Base-by-base conservation (phyloP, 2,113 vertebrate species). In the Salminus brasiliensis region DNA sequence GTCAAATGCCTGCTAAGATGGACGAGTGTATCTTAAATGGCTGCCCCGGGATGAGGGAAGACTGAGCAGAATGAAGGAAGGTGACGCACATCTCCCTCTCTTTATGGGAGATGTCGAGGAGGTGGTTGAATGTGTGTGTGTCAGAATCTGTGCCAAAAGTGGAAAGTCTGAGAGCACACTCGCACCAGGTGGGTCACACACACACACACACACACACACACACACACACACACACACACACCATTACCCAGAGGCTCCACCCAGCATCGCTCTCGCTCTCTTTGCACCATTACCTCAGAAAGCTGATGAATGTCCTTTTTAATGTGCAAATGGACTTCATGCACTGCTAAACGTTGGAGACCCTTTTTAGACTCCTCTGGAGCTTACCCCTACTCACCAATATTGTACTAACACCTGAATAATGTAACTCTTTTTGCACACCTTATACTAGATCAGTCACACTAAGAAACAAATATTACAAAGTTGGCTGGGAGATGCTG, bases 141-240 rank as follows among this genome's bases (percentile, higher is more conserved):
- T 83, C 60, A 74, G 70, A 83, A 66, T 79, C 80, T 55, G 78
- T 82, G 79, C 85, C 34, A 66, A 27, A 78, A 70, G 63, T 67
- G 80, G 66, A 79, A 71, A 68, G 60, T 18, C 27, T 79, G 34
- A 72, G 72, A 85, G 60, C 72, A 76, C 65, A 16, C 87, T 83
- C 18, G 88, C 81, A 60, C 87, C 84, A 82, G 85, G 83, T 78
- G 74, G 82, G 74, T 83, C 81, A 72, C 65, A 60, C 77, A 74
- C 60, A 53, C 27, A 55, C 65, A 62, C 8, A 41, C 45, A 71
- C 36, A 39, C 36, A 39, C 36, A 39, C 36, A 39, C 36, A 39
- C 36, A 9, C 36, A 9, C 36, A 9, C 36, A 9, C 36, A 9
- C 4, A 9, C 9, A 9, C 36, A 9, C 36, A 68, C 62, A 78